These are phyloP conservation scores for Jordanella pulchra DNA, from an alignment of 2,797 vertebrate genomes.

Conservation along the genomic window DNA sequence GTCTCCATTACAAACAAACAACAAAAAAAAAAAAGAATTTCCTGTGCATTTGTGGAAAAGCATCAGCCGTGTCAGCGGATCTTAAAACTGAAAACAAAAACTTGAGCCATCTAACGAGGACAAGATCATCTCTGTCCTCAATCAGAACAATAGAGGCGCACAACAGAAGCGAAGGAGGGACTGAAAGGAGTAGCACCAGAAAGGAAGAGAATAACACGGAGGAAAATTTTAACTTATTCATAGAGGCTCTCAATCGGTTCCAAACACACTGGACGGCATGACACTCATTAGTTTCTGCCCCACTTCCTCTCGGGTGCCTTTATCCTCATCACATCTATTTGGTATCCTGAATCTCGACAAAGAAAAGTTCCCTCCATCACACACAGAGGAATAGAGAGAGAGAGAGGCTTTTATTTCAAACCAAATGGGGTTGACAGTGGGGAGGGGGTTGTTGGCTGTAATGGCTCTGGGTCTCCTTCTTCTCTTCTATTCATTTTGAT, in stretches of 20 bases:
- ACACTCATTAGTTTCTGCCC: constrained; percentile 78
- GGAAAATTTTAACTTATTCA: constrained; percentile 65
- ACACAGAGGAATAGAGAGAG: constrained; percentile 33
- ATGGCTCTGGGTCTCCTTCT: constrained; percentile 1
- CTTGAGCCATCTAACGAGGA: constrained; percentile 38
- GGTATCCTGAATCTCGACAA: constrained; percentile 53
- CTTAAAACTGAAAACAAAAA: constrained; percentile 16
- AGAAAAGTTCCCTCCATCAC: constrained; percentile 58
- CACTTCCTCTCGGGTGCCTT: constrained; percentile 73
- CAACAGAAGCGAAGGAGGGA: constrained; percentile 24
- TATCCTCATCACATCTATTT: constrained; percentile 66
- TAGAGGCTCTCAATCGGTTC: constrained; percentile 60
- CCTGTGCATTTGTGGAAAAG: constrained; percentile 43
- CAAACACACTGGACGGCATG: constrained; percentile 55
- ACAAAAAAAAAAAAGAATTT: constrained; percentile 21
- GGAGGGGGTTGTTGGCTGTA: constrained; percentile 17
- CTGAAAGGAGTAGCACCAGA: constrained; percentile 5
- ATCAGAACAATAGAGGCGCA: constrained; percentile 52
- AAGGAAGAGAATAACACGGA: constrained; percentile 15
- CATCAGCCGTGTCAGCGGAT: constrained; percentile 48
- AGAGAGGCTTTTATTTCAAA: constrained; percentile 38
- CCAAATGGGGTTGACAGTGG: background rate
- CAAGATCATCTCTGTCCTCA: constrained; percentile 41
- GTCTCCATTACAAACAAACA: background rate
- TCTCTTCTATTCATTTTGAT: constrained; percentile 9